A percentile compares a stretch with the other conserved stretches of the same genome.
These are phyloP conservation scores for Seriola quinqueradiata DNA, from an alignment of 2,113 vertebrate genomes.

Conservation along the genomic window DNA sequence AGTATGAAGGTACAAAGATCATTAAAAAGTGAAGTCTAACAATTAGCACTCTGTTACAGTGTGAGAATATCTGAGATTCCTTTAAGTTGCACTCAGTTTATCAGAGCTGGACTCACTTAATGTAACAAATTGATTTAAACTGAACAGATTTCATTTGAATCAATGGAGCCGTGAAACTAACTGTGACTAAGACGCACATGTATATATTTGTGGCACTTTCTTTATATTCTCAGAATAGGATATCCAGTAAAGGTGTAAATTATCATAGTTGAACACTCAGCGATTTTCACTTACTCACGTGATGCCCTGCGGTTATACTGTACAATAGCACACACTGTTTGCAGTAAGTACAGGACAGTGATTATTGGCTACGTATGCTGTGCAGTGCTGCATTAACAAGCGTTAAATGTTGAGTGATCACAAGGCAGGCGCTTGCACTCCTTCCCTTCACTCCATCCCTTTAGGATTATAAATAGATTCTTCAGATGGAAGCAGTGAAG, in stretches of 20 bases:
- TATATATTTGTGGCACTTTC: background rate
- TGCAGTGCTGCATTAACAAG: slow-evolving; percentile 1
- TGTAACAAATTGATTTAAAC: background rate
- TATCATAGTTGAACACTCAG: background rate
- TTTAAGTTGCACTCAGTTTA: background rate
- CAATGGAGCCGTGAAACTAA: background rate
- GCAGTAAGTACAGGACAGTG: background rate
- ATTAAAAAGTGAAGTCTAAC: background rate
- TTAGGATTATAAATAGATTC: background rate
- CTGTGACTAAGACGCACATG: background rate
- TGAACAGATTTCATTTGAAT: background rate
- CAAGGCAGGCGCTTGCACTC: background rate
- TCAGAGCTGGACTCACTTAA: background rate
- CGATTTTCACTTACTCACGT: too few species aligned
- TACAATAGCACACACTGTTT: background rate
- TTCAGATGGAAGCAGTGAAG: background rate
- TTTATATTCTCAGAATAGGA: background rate
- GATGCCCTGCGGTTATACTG: too few species aligned
- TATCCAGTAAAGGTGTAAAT: background rate
- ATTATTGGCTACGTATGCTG: background rate
- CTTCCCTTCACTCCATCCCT: background rate
- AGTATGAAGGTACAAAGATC: background rate
- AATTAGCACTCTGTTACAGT: background rate
- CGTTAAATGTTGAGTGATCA: slow-evolving; percentile 18
- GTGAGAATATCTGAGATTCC: background rate